Evolutionary conservation across 2,888 invertebrate genomes (phyloP).

Genomic region (Nymphalis polychloros): DNA sequence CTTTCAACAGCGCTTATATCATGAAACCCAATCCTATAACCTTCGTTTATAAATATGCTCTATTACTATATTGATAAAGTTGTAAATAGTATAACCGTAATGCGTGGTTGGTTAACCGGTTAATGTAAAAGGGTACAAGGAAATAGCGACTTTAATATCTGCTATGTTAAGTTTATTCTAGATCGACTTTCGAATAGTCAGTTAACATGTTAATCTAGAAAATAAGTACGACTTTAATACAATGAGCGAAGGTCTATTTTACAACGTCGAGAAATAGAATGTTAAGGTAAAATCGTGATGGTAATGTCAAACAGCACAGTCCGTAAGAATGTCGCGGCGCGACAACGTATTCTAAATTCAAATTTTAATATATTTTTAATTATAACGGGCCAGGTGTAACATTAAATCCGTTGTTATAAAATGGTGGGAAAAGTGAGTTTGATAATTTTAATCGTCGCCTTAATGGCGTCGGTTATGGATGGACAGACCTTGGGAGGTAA

Average conservation of each 20-base stretch:
- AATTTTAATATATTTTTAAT: conserved; percentile 40
- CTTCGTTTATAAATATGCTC: conserved; percentile 28
- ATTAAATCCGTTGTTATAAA: conserved; percentile 34
- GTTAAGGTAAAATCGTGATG: conserved; percentile 49
- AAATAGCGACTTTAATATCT: conserved; percentile 18
- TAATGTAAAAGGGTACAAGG: not conserved
- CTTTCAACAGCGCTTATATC: conserved; percentile 43
- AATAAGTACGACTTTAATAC: not conserved
- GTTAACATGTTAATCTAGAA: too few species aligned
- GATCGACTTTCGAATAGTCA: not conserved
- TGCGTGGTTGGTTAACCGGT: conserved; percentile 45
- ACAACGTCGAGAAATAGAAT: conserved; percentile 27
- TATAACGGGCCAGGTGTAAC: conserved; percentile 13
- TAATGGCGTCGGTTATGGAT: conserved; percentile 56
- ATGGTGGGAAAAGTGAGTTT: conserved; percentile 55
- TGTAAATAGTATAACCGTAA: conserved; percentile 12
- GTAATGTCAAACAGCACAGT: conserved; percentile 55
- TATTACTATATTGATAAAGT: not conserved
- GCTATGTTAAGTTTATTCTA: conserved; percentile 25
- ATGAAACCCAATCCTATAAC: conserved; percentile 39
- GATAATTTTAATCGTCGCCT: conserved; percentile 50
- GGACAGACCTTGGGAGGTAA: conserved; percentile 74
- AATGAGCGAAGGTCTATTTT: conserved; percentile 23
- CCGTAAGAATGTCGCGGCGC: conserved; percentile 51
- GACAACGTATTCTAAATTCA: conserved; percentile 51